phyloP scores from a whole-genome alignment of 1,140 invertebrate genomes.

The Drosophila pruinosa region DNA sequence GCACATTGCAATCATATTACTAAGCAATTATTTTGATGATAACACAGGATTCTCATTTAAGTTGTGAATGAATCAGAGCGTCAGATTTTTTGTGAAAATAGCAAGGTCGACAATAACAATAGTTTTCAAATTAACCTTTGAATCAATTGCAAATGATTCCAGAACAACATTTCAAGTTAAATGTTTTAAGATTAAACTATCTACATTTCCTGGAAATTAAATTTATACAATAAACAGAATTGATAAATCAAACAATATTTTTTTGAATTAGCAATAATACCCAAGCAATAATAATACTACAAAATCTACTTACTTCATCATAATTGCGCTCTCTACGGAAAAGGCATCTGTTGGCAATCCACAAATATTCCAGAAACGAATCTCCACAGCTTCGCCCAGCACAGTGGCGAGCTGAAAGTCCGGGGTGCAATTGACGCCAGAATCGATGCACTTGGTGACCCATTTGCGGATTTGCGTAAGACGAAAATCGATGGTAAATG shows the following conservation, averaged over 20 bases:
- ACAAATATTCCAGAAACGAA: conserved; percentile 95
- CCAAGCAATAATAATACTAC: neutral
- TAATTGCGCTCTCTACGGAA: conserved; percentile 96
- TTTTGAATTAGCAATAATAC: neutral
- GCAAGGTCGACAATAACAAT: too few relatives aligned
- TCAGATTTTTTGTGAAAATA: too few relatives aligned
- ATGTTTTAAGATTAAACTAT: too few relatives aligned
- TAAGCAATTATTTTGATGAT: too few relatives aligned
- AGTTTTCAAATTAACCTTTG: too few relatives aligned
- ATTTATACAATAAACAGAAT: too few relatives aligned
- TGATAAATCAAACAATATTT: neutral
- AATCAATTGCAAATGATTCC: too few relatives aligned
- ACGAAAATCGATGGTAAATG: conserved; percentile 92
- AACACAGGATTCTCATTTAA: too few relatives aligned
- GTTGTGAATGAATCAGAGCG: too few relatives aligned
- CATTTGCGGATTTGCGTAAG: conserved; percentile 86
- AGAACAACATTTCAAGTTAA: too few relatives aligned
- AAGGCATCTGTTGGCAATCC: conserved; percentile 94
- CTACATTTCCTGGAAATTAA: too few relatives aligned
- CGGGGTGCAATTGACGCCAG: conserved; percentile 89
- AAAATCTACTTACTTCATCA: conserved; percentile 86
- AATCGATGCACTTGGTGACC: conserved; percentile 87
- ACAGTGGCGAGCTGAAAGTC: conserved; percentile 90
- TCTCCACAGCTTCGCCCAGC: conserved; percentile 93
- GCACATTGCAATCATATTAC: too few relatives aligned